These are phyloP conservation scores for Corticium candelabrum DNA, from an alignment of 37 sponge, comb jelly and placozoan species.

Conservation along the genomic window DNA sequence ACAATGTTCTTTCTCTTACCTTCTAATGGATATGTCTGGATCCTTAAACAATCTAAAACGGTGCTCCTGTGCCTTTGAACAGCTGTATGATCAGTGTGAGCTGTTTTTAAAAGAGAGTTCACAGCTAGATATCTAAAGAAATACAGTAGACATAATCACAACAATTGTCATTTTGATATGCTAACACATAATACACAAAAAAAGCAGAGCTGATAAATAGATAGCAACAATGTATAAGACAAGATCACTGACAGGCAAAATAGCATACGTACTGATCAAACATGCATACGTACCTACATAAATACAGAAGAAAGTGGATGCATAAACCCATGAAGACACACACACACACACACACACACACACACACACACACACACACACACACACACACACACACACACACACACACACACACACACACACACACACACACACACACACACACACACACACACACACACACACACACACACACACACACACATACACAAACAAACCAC, in stretches of 20 bases:
- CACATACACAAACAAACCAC: too few relatives aligned
- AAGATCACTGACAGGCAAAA: too few relatives aligned
- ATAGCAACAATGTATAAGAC: too few relatives aligned
- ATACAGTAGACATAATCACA: constrained; percentile 2
- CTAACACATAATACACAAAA: too few relatives aligned
- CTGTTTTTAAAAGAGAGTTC: constrained; percentile 83
- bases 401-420: too few relatives aligned
- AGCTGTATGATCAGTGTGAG: constrained; percentile 74
- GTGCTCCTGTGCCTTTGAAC: constrained; percentile 91
- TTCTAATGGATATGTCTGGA: constrained; percentile 78
- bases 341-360: constrained; percentile 9
- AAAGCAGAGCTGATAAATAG: too few relatives aligned
- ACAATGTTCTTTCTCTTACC: constrained; percentile 17
- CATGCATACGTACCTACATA: too few relatives aligned
- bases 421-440: too few relatives aligned
- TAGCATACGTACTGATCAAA: too few relatives aligned
- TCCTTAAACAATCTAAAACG: constrained; percentile 90
- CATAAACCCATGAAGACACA: background rate
- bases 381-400: too few relatives aligned
- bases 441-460: too few relatives aligned
- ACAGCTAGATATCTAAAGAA: constrained; percentile 80
- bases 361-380: constrained; percentile 6
- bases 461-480: background rate
- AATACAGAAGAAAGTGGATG: background rate
- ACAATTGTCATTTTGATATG: constrained; percentile 12